These are phyloP conservation scores for Bos javanicus DNA, from an alignment of 2,113 vertebrate genomes.

Conservation along the genomic window DNA sequence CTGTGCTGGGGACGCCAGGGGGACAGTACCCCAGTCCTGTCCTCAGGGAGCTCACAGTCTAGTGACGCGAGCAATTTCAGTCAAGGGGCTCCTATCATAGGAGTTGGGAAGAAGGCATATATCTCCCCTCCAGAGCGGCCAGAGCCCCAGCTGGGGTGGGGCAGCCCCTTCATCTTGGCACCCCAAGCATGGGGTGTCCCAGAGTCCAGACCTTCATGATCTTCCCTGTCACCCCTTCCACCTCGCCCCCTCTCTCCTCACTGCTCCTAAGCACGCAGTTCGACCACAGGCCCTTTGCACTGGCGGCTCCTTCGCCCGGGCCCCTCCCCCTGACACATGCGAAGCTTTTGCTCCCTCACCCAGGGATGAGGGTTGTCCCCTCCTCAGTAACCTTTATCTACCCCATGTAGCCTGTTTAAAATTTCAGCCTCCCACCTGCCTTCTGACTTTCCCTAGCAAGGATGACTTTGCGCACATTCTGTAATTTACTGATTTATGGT, in stretches of 20 bases:
- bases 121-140: neutral
- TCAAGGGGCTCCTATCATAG: neutral
- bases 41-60: neutral
- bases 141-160: neutral
- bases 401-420: neutral
- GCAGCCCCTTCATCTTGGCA: no score
- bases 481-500: neutral
- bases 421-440: neutral
- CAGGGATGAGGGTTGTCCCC: neutral
- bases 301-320: neutral
- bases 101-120: neutral
- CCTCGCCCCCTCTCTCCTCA: accelerated
- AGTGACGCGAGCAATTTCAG: neutral
- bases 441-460: neutral
- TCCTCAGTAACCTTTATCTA: neutral
- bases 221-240: no score
- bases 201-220: neutral
- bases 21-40: neutral
- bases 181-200: neutral
- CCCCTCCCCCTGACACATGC: neutral
- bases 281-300: neutral
- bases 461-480: neutral
- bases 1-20: accelerated
- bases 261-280: neutral
- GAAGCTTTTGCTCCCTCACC: neutral